Evolutionary conservation across 2,888 invertebrate genomes (phyloP).

Genomic region (Calameuta idolon): DNA sequence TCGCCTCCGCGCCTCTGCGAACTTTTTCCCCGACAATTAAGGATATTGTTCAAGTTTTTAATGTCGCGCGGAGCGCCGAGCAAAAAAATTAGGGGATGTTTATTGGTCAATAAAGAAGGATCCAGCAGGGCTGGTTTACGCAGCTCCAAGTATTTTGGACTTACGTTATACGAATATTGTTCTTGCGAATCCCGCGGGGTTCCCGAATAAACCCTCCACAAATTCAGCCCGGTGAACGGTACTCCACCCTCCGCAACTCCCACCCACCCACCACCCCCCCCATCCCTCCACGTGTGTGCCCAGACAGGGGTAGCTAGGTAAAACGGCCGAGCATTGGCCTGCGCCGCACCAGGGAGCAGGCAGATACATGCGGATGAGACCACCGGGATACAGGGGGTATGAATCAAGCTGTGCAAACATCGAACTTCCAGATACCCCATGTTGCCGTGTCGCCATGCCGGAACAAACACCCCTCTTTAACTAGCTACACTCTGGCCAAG

Average conservation of each 20-base stretch:
- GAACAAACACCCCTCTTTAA: background rate
- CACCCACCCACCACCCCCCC: background rate
- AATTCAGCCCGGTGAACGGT: background rate
- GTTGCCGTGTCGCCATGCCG: constrained; percentile 37
- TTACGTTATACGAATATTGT: constrained; percentile 55
- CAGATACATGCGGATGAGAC: constrained; percentile 31
- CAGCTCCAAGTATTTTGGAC: constrained; percentile 38
- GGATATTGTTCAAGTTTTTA: constrained; percentile 43
- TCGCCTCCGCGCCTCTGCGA: constrained; percentile 25
- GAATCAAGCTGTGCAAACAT: constrained; percentile 68
- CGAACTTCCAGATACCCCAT: constrained; percentile 63
- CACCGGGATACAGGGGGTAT: constrained; percentile 46
- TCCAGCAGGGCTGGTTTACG: background rate
- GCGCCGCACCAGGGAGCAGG: constrained; percentile 28
- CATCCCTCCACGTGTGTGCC: constrained; percentile 11
- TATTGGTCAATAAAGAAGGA: constrained; percentile 7
- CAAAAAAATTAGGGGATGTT: constrained; percentile 14
- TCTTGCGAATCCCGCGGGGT: constrained; percentile 53
- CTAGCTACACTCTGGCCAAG: background rate
- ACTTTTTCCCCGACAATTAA: constrained; percentile 40
- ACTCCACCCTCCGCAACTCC: too few relatives aligned
- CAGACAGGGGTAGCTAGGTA: constrained; percentile 16
- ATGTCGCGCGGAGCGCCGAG: constrained; percentile 15
- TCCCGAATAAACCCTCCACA: constrained; percentile 25
- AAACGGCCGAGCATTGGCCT: constrained; percentile 20